Evolutionary conservation across 2,113 vertebrate species (phyloP).

Genomic region (Garra rufa): DNA sequence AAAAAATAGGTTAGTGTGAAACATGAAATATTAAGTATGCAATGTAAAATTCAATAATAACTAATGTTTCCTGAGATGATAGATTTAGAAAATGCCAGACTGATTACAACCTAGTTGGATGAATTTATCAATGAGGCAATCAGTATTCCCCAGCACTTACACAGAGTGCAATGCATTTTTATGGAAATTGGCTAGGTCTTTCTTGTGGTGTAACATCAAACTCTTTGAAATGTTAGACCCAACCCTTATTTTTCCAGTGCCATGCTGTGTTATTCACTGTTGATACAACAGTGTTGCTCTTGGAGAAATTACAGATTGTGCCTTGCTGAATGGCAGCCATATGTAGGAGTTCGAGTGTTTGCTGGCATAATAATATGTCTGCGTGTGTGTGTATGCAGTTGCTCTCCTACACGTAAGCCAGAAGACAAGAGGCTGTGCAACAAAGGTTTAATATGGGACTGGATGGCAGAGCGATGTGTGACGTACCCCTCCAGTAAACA

Average conservation of each 20-base stretch:
- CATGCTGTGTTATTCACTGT: background rate
- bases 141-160: background rate
- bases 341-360: conserved; percentile 16
- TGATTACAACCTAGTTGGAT: background rate
- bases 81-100: background rate
- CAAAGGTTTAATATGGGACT: conserved; percentile 89
- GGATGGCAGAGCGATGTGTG: conserved; percentile 85
- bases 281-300: background rate
- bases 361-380: background rate
- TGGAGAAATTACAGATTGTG: background rate
- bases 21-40: background rate
- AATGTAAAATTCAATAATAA: background rate
- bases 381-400: conserved; percentile 61
- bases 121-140: background rate
- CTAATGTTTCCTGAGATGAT: background rate
- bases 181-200: background rate
- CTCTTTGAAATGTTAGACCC: background rate
- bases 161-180: background rate
- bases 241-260: background rate
- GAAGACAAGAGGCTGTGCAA: conserved; percentile 73
- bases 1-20: background rate
- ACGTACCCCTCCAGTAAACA: conserved; percentile 71
- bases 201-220: background rate
- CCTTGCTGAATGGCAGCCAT: conserved; percentile 7
- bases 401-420: conserved; percentile 64